phyloP scores from a whole-genome alignment of 2,888 invertebrate genomes.

The Lasioglossum marginatum region DNA sequence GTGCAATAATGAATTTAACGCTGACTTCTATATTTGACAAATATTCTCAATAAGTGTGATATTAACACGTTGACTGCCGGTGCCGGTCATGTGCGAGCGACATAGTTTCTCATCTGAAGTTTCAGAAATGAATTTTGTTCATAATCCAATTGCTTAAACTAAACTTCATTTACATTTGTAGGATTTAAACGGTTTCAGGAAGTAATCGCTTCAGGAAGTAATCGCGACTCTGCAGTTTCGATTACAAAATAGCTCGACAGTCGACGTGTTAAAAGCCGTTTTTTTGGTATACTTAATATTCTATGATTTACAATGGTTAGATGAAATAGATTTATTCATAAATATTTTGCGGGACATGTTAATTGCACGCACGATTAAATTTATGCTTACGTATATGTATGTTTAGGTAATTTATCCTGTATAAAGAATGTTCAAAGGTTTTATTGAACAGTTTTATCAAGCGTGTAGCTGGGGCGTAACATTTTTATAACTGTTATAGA shows the following conservation, averaged over 20 bases:
- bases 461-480: background rate
- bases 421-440: background rate
- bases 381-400: background rate
- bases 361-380: background rate
- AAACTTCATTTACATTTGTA: background rate
- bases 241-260: no score
- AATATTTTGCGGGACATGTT: conserved; percentile 6
- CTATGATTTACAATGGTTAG: conserved; percentile 13
- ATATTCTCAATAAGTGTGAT: conserved; percentile 21
- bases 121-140: background rate
- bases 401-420: conserved; percentile 6
- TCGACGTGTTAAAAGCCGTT: background rate
- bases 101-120: background rate
- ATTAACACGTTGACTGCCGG: background rate
- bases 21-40: conserved; percentile 21
- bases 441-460: background rate
- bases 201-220: no score
- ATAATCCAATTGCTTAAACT: background rate
- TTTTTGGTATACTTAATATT: conserved; percentile 4
- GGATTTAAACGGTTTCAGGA: no score
- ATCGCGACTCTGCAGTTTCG: no score
- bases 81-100: background rate
- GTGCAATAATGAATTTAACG: conserved; percentile 39
- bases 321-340: conserved; percentile 5
- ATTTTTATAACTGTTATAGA: background rate